A percentile compares a stretch with the other conserved stretches of the same genome.
Conservation (phyloP, 2,888 invertebrate genomes). For the Drosophila gaucha region DNA sequence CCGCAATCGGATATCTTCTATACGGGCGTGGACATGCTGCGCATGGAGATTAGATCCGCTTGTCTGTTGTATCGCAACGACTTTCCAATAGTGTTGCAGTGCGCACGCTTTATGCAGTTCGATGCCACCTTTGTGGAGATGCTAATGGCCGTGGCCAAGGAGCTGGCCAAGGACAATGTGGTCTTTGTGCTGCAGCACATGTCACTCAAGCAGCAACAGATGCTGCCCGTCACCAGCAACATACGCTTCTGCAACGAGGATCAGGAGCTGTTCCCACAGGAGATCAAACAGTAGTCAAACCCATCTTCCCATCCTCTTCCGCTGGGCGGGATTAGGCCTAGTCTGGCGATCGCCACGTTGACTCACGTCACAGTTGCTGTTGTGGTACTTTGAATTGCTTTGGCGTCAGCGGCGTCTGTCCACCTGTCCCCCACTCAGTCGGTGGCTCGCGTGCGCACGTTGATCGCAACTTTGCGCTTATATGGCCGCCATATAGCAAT, state of each 20-base stretch:
- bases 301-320: neutral
- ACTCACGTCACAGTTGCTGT: slow-evolving; percentile 13
- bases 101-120: slow-evolving; percentile 87
- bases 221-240: slow-evolving; percentile 64
- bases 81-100: slow-evolving; percentile 88
- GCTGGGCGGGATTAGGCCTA: too few species aligned
- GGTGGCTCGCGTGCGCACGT: slow-evolving; percentile 27
- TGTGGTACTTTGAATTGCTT: slow-evolving; percentile 20
- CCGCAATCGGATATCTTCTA: slow-evolving; percentile 90
- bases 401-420: slow-evolving; percentile 14
- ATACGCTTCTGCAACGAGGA: slow-evolving; percentile 69
- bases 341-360: slow-evolving; percentile 7
- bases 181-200: slow-evolving; percentile 84
- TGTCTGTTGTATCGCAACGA: slow-evolving; percentile 84
- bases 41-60: slow-evolving; percentile 86
- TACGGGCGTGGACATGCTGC: slow-evolving; percentile 89
- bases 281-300: slow-evolving; percentile 29
- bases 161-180: slow-evolving; percentile 86
- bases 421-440: neutral
- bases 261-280: slow-evolving; percentile 25
- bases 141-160: slow-evolving; percentile 86
- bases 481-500: slow-evolving; percentile 25
- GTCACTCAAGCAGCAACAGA: slow-evolving; percentile 60
- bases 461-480: slow-evolving; percentile 14
- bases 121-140: slow-evolving; percentile 90